Conservation (phyloP, 1,140 invertebrate genomes). For the Cotesia glomerata region DNA sequence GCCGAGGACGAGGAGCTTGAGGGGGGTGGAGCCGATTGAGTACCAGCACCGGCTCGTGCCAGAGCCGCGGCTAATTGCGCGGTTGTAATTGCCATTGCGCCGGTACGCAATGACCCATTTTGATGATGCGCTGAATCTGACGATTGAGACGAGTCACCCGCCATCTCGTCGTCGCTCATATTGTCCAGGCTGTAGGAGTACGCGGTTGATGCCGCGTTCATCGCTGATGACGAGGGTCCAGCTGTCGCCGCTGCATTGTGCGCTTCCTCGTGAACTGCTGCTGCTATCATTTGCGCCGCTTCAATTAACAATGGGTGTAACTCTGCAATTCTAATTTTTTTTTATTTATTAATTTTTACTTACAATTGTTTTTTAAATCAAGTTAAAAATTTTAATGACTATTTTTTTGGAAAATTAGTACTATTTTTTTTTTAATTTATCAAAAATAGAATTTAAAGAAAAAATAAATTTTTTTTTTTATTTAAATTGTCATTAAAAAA, state of each 20-base stretch:
- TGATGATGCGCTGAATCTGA: conserved; percentile 56
- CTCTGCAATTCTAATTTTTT: conserved; percentile 54
- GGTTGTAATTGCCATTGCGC: conserved; percentile 56
- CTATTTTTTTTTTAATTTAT: too few species aligned
- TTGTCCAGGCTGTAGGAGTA: conserved; percentile 64
- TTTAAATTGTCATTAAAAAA: too few species aligned
- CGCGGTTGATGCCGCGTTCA: conserved; percentile 48
- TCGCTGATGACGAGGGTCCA: conserved; percentile 44
- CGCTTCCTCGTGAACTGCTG: conserved; percentile 64
- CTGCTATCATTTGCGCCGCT: conserved; percentile 63
- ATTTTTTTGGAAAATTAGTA: too few species aligned
- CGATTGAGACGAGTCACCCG: conserved; percentile 63
- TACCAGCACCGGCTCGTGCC: conserved; percentile 54
- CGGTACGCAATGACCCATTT: conserved; percentile 37
- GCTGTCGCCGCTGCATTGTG: conserved; percentile 43
- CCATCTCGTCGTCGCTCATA: conserved; percentile 66
- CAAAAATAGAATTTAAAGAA: too few species aligned
- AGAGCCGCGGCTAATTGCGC: conserved; percentile 64
- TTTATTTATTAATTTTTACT: too few species aligned
- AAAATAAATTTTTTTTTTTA: too few species aligned
- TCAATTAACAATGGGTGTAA: conserved; percentile 63
- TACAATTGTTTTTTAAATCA: too few species aligned
- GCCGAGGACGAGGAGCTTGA: conserved; percentile 43
- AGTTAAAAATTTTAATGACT: too few species aligned
- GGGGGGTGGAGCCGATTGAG: conserved; percentile 30